These are phyloP conservation scores for Rhabdomys dilectus DNA, from an alignment of 2,113 vertebrate species.

Conservation along the genomic window DNA sequence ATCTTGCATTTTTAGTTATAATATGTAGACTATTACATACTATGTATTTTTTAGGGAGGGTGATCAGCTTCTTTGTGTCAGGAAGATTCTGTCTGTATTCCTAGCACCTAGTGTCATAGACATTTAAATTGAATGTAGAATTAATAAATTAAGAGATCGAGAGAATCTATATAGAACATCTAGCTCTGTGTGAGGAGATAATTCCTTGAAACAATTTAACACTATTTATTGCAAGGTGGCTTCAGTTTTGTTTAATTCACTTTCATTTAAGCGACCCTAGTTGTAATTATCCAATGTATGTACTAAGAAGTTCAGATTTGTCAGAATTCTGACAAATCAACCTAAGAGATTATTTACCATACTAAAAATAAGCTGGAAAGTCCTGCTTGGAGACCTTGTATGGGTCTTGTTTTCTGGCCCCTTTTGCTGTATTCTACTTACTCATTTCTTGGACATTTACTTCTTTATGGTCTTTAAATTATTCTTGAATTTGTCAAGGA, in stretches of 20 bases:
- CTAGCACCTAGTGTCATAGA: neutral
- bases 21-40: neutral
- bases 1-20: slow-evolving; percentile 20
- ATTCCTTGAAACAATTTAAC: neutral
- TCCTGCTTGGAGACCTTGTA: neutral
- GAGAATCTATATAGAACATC: neutral
- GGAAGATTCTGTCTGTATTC: neutral
- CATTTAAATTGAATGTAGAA: neutral
- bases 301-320: neutral
- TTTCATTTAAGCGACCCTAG: neutral
- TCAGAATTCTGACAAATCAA: neutral
- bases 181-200: neutral
- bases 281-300: slow-evolving; percentile 8
- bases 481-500: neutral
- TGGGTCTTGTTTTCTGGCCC: neutral
- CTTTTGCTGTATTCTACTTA: neutral
- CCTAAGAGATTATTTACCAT: too few relatives aligned
- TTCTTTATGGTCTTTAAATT: neutral
- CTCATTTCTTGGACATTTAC: neutral
- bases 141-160: neutral
- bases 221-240: neutral
- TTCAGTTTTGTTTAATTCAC: slow-evolving; percentile 39
- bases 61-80: neutral
- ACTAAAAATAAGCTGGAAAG: neutral
- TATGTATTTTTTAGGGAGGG: neutral